Base-by-base conservation (phyloP, 2,888 invertebrate genomes). In the Alentia gelatinosa region DNA sequence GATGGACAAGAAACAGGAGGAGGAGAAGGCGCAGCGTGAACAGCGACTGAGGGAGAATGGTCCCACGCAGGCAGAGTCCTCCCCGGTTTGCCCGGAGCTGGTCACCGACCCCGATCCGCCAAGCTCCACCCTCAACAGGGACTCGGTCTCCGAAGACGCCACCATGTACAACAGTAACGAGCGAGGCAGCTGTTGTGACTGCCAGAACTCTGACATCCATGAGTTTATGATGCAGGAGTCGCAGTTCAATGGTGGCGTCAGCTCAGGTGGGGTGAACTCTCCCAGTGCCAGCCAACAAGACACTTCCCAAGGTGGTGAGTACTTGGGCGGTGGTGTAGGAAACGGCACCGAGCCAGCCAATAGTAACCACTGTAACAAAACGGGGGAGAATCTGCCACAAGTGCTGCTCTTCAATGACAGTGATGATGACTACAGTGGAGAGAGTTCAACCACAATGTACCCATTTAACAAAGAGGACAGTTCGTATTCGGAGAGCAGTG, bases 131-230 rank as follows among this genome's bases (percentile, higher is more conserved):
- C 42, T 1, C 1, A 75, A 88, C 0, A n/a, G 3, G n/a, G 97
- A 98, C 94, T n/a, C n/a, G n/a, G n/a, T n/a, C n/a, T 98, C 98
- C 96, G 97, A 98, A 94, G 98, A 98, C 94, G 98, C 98, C 95
- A 98, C 74, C 47, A 39, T 86, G 23, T 96, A 94, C 92, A 96
- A 96, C 92, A 95, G 95, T 92, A 96, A 95, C 89, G 96, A 96
- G 92, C 92, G 92, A 4, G 96, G 96, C 23, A 95, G 95, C 88
- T 96, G 96, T 92, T 93, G 95, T 0, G 96, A 96, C 91, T 96
- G 96, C 92, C 95, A 95, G 92, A 95, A 95, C 92, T 94, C 95
- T 1, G 95, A 95, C 84, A 94, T 95, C 84, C 94, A 94, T 92
- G 94, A 95, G 83, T 94, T 95, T 26, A 94, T 95, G 94, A 95